Evolutionary conservation across 1,140 invertebrate species (phyloP), one percentile per base, ranked within the genome.

Genomic region (Drosophila nasuta): DNA sequence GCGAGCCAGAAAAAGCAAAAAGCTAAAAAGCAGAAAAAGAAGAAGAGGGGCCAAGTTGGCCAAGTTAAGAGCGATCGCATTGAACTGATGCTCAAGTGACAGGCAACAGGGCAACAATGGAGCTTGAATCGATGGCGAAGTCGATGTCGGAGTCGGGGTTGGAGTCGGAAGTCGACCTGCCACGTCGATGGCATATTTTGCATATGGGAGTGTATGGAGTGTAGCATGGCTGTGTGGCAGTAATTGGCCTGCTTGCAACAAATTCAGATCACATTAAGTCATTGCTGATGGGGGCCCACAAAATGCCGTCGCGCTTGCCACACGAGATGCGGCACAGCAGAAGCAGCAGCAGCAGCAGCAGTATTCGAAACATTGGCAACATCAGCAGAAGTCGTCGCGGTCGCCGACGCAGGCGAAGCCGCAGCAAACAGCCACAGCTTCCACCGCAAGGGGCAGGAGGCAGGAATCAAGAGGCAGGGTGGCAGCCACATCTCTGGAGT

Each of bases 231-330:
- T 68, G 58, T 70, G 68, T 70, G 68, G 71, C 88, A 80, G 75
- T 91, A 82, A 90, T 87, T 90, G 87, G 77, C 74, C 62, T 63
- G 82, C 74, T 72, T 77, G 75, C 82, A 90, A 91, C 87, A 87
- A 90, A 90, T 90, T 90, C 86, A 90, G 82, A 90, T 87, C 80
- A 91, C 87, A 80, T 81, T 87, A 87, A 90, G 73, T 82, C 87
- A 82, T 80, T 89, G 85, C 15, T 57, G 78, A 65, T 67, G 65
- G 69, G 64, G 62, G 66, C 63, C 63, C 78, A 90, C 64, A 85
- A 81, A 88, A 85, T 85, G 78, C 72, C 83, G 81, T 87, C 85
- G 83, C 76, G 77, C 71, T 77, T 75, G 82, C 77, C 82, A 58
- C 77, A 75, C 64, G 30, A 38, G 52, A 33, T 7, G 30, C 45